These are phyloP conservation scores for Campoletis raptor DNA, from an alignment of 2,888 invertebrate species.

Conservation along the genomic window DNA sequence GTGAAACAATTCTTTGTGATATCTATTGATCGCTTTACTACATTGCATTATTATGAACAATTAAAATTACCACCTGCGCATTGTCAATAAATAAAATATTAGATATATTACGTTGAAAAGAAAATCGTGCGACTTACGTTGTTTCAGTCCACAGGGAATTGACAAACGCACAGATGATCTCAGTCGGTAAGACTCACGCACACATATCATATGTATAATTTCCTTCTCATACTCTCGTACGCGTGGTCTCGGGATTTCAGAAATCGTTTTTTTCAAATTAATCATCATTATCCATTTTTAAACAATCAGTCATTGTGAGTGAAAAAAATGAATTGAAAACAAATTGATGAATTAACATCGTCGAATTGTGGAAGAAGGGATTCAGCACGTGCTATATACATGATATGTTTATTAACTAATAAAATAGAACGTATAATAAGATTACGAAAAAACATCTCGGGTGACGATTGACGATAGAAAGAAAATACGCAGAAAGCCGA, in stretches of 20 bases:
- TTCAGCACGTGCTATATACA: not conserved
- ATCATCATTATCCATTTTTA: not conserved
- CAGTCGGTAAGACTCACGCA: not conserved
- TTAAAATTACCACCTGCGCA: slow-evolving; percentile 30
- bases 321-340: not conserved
- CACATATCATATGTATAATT: not conserved
- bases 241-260: not conserved
- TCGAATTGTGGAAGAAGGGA: not conserved
- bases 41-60: not conserved
- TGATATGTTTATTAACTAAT: not conserved
- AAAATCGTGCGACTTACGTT: slow-evolving; percentile 54
- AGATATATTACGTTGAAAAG: not conserved
- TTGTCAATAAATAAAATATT: not conserved
- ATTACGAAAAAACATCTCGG: too few species aligned
- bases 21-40: not conserved
- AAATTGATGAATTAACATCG: not conserved
- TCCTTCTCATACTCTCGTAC: not conserved
- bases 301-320: not conserved
- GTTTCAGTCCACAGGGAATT: not conserved
- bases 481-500: not conserved
- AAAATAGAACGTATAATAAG: too few species aligned
- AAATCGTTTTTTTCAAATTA: not conserved
- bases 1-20: not conserved
- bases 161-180: not conserved
- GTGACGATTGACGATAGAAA: too few species aligned